Percentiles rank a stretch among this genome's conserved stretches.
These are phyloP conservation scores for Fregata magnificens DNA, from an alignment of 2,113 vertebrate species.

Conservation along the genomic window DNA sequence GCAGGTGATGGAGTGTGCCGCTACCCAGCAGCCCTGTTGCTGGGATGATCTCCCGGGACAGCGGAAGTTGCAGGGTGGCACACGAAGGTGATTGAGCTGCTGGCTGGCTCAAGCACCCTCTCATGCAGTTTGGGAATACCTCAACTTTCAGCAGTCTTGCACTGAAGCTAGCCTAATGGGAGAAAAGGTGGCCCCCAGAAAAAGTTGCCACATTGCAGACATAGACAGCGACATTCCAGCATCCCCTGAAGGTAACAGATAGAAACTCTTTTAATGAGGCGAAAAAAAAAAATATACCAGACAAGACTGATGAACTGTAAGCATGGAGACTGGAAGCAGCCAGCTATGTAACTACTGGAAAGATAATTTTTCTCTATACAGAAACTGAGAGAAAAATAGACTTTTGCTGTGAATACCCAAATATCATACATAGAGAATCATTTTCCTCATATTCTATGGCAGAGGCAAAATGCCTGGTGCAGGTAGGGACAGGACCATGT, in stretches of 20 bases:
- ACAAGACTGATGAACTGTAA: neutral
- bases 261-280: neutral
- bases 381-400: neutral
- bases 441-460: neutral
- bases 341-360: neutral
- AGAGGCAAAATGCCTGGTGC: neutral
- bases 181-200: neutral
- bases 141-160: neutral
- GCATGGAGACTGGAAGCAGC: neutral
- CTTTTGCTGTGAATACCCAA: neutral
- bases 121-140: neutral
- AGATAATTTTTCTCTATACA: neutral
- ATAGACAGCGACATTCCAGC: neutral
- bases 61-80: neutral
- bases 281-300: rapidly evolving
- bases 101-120: neutral
- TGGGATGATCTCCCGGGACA: neutral
- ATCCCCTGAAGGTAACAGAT: neutral
- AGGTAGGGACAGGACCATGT: neutral
- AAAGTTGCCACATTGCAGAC: neutral
- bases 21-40: neutral
- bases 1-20: neutral
- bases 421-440: neutral
- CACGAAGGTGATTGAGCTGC: neutral
- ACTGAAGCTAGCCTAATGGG: neutral